Evolutionary conservation across 2,888 invertebrate species (phyloP).

Genomic region (Athrips mouffetella): DNA sequence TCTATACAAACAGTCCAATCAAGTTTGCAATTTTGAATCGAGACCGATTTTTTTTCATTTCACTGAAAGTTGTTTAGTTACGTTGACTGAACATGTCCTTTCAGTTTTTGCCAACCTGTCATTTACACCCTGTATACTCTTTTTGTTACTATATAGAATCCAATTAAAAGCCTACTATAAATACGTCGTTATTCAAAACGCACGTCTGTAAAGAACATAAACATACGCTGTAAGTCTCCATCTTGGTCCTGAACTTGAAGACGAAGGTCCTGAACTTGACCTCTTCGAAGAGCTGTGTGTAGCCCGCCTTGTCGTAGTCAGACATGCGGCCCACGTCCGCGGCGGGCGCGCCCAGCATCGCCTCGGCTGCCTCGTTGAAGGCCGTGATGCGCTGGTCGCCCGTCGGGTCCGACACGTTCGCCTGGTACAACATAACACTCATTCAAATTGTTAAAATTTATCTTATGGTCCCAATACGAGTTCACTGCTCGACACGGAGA

Average conservation of each 20-base stretch:
- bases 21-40: too few relatives aligned
- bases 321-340: constrained; percentile 88
- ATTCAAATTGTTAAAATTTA: too few relatives aligned
- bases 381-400: constrained; percentile 94
- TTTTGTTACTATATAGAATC: too few relatives aligned
- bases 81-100: too few relatives aligned
- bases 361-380: constrained; percentile 91
- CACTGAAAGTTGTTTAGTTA: too few relatives aligned
- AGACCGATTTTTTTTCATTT: too few relatives aligned
- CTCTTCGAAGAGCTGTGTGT: constrained; percentile 83
- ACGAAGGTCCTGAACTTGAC: constrained; percentile 88
- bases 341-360: constrained; percentile 83
- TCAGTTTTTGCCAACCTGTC: too few relatives aligned
- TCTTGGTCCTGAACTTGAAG: constrained; percentile 91
- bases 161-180: too few relatives aligned
- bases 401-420: constrained; percentile 91
- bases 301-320: constrained; percentile 81
- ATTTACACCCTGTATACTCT: too few relatives aligned
- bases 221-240: constrained; percentile 94
- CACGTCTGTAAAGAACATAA: background rate
- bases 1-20: too few relatives aligned
- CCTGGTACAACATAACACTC: constrained; percentile 68
- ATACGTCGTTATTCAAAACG: background rate
- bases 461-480: too few relatives aligned
- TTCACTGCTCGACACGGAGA: too few relatives aligned